These are phyloP conservation scores for Mycalesis mineus DNA, from an alignment of 2,888 invertebrate species.

Conservation along the genomic window DNA sequence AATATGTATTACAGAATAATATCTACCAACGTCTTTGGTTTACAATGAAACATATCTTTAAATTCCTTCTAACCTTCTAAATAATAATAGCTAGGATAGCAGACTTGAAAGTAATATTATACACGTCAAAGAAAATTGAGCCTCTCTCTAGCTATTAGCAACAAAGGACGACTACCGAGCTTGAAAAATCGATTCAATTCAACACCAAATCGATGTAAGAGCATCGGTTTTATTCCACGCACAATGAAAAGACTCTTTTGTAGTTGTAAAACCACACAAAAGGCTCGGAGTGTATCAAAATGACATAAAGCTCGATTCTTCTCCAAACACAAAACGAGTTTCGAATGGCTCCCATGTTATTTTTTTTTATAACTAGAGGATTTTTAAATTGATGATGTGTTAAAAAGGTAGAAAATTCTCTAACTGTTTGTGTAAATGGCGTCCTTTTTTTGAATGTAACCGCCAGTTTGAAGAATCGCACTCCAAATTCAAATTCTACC, in stretches of 20 bases:
- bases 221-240: conserved; percentile 57
- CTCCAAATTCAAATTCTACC: conserved; percentile 48
- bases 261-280: conserved; percentile 61
- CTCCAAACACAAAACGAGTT: conserved; percentile 60
- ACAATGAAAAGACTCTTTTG: conserved; percentile 59
- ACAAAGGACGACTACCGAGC: conserved; percentile 72
- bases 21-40: too few species aligned
- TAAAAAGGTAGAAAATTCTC: conserved; percentile 72
- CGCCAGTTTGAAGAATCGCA: conserved; percentile 56
- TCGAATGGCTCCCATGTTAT: conserved; percentile 60
- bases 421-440: conserved; percentile 28
- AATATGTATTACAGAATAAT: too few species aligned
- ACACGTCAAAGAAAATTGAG: conserved; percentile 37
- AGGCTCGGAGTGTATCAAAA: conserved; percentile 74
- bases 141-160: conserved; percentile 48
- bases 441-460: conserved; percentile 49
- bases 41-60: too few species aligned
- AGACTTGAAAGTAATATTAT: conserved; percentile 51
- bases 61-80: background rate
- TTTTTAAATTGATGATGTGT: conserved; percentile 73
- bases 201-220: conserved; percentile 57
- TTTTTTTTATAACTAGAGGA: conserved; percentile 41
- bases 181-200: conserved; percentile 77
- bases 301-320: conserved; percentile 73
- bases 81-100: conserved; percentile 30